phyloP scores from a whole-genome alignment of 1,140 invertebrate genomes.

The Pristionchus pacificus region DNA sequence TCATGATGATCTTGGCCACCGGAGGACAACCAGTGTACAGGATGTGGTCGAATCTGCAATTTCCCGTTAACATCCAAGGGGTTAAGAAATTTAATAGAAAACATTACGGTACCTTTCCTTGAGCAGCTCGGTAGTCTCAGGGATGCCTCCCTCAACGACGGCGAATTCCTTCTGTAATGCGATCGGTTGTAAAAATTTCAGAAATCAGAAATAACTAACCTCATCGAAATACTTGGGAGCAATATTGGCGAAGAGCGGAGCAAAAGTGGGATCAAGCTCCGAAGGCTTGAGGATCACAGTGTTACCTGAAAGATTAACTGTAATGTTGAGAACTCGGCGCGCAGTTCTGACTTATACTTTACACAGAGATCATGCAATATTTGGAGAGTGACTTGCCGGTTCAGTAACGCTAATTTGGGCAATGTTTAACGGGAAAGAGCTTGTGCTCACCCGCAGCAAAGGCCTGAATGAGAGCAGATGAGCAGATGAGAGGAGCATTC shows the following conservation, averaged over 20 bases:
- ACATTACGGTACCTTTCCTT: too few species aligned
- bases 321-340: too few species aligned
- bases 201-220: too few species aligned
- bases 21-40: constrained; percentile 87
- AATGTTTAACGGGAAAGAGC: too few species aligned
- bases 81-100: too few species aligned
- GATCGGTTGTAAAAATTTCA: not conserved
- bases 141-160: constrained; percentile 72
- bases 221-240: constrained; percentile 86
- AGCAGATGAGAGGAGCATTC: constrained; percentile 93
- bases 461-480: constrained; percentile 73
- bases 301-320: too few species aligned
- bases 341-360: too few species aligned
- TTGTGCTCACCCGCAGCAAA: too few species aligned
- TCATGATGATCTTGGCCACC: constrained; percentile 81
- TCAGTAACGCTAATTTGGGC: too few species aligned
- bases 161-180: constrained; percentile 61
- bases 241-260: constrained; percentile 71
- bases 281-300: constrained; percentile 91
- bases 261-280: constrained; percentile 75
- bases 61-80: too few species aligned
- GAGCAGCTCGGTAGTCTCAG: constrained; percentile 78
- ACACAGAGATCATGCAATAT: too few species aligned
- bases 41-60: constrained; percentile 96
- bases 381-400: too few species aligned